phyloP scores from a whole-genome alignment of 2,113 vertebrate genomes.

The Onychostoma macrolepis region DNA sequence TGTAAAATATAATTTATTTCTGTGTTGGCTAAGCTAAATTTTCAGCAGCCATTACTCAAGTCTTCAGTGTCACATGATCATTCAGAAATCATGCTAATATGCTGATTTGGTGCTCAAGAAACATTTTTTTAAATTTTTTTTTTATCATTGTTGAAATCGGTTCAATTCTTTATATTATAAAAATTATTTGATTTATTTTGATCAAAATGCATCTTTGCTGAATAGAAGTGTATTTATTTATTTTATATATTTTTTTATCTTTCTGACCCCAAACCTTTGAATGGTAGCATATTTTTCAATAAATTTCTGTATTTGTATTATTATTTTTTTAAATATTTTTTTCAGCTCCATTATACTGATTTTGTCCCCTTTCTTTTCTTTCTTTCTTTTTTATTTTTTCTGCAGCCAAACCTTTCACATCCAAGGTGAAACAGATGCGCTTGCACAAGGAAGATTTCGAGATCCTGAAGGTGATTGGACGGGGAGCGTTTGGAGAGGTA shows the following conservation, averaged over 20 bases:
- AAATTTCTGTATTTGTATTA: neutral
- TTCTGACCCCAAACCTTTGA: neutral
- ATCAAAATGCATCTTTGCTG: too few relatives aligned
- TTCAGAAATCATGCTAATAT: neutral
- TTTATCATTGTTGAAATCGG: neutral
- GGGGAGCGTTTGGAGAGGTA: constrained; percentile 99
- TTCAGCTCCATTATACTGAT: neutral
- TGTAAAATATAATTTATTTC: neutral
- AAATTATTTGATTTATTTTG: too few relatives aligned
- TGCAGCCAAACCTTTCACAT: constrained; percentile 95
- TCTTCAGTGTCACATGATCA: neutral
- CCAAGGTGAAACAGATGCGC: constrained; percentile 97
- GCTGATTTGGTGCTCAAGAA: neutral
- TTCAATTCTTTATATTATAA: too few relatives aligned
- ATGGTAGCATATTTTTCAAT: neutral
- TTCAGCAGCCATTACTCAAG: neutral
- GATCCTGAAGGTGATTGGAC: constrained; percentile 98
- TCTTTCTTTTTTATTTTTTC: constrained; percentile 64
- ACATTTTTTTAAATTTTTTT: neutral
- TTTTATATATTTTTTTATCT: neutral
- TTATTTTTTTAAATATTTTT: neutral
- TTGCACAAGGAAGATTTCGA: constrained; percentile 99
- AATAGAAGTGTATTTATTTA: neutral
- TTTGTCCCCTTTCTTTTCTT: neutral
- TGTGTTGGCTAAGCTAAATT: neutral